phyloP scores from a whole-genome alignment of 2,797 vertebrate genomes.

The Aeoliscus strigatus region DNA sequence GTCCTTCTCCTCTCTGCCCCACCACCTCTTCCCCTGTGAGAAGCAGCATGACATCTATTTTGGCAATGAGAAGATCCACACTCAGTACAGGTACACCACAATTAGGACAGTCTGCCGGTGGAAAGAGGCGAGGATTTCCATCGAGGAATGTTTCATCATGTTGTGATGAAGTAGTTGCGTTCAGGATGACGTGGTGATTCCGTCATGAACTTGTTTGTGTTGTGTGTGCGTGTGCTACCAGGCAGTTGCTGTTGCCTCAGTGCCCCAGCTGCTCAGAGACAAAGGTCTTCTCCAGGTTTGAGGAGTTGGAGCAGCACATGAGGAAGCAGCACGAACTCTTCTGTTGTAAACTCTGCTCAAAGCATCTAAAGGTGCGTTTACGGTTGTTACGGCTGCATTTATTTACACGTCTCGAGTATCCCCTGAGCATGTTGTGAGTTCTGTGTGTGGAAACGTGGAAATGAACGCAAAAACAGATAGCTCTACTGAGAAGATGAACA shows the following conservation, averaged over 20 bases:
- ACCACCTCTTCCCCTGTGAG: constrained; percentile 84
- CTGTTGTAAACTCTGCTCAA: constrained; percentile 93
- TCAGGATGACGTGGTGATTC: background rate
- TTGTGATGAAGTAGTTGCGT: no score
- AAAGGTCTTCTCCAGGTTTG: constrained; percentile 85
- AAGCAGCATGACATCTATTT: constrained; percentile 92
- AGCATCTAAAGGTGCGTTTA: constrained; percentile 85
- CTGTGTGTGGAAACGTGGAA: no score
- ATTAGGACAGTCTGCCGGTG: no score
- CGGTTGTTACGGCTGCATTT: no score
- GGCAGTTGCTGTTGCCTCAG: constrained; percentile 86
- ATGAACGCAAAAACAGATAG: no score
- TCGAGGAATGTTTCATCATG: no score
- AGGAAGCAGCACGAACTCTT: constrained; percentile 95
- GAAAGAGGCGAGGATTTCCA: no score
- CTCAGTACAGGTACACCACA: constrained; percentile 93
- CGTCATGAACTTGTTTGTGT: background rate
- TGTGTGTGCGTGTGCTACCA: constrained; percentile 42
- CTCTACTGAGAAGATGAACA: background rate
- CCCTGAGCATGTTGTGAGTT: no score
- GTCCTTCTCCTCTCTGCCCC: constrained; percentile 79
- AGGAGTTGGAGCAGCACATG: constrained; percentile 95
- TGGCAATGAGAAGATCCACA: constrained; percentile 79
- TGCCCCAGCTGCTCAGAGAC: constrained; percentile 83
- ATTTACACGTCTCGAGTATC: no score